These are phyloP conservation scores for Enhydra lutris DNA, from an alignment of 2,113 vertebrate species.

Conservation along the genomic window DNA sequence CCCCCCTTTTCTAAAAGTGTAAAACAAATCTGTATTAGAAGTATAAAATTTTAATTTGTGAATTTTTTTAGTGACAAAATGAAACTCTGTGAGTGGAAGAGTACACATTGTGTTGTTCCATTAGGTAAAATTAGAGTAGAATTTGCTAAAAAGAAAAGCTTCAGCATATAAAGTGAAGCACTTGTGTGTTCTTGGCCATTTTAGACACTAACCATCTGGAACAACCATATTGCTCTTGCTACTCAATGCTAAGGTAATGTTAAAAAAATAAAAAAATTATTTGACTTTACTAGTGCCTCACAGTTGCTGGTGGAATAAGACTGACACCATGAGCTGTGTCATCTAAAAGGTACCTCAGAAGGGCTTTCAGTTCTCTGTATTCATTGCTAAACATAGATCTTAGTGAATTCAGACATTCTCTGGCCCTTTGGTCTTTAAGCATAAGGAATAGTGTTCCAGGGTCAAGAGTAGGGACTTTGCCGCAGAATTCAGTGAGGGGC, in stretches of 20 bases:
- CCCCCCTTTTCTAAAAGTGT: neutral
- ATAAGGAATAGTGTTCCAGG: neutral
- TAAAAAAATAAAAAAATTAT: neutral
- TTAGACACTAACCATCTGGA: constrained; percentile 23
- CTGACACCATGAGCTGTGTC: neutral
- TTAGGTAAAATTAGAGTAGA: constrained; percentile 24
- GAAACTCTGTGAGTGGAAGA: neutral
- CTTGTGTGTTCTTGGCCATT: constrained; percentile 13
- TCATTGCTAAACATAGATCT: constrained; percentile 18
- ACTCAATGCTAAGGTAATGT: neutral
- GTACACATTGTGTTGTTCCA: neutral
- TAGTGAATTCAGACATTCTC: neutral
- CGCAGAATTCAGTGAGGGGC: neutral
- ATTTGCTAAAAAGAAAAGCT: constrained; percentile 45
- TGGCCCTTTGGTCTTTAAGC: neutral
- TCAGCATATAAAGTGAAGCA: neutral
- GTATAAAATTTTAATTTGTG: neutral
- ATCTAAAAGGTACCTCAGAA: neutral
- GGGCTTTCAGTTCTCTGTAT: neutral
- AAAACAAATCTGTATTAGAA: neutral
- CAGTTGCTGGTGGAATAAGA: neutral
- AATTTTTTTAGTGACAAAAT: neutral
- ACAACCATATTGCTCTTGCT: constrained; percentile 23
- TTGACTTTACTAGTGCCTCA: neutral
- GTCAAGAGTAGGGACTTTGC: neutral